These are phyloP conservation scores for Pristionchus mayeri DNA, from an alignment of 2,888 invertebrate species.

Conservation along the genomic window DNA sequence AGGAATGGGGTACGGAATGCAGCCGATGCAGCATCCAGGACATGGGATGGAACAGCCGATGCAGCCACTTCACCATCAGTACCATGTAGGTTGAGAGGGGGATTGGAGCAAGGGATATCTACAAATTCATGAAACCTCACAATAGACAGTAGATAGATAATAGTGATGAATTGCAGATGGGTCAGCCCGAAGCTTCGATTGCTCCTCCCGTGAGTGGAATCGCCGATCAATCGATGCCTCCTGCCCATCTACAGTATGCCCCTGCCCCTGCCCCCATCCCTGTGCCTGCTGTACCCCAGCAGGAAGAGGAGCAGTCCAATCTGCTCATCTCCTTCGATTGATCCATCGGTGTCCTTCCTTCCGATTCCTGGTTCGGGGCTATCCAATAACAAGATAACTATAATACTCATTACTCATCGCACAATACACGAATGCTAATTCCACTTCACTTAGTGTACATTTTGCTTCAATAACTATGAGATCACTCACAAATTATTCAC, in stretches of 20 bases:
- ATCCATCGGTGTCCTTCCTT: neutral
- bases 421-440: slow-evolving; percentile 22
- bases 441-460: slow-evolving; percentile 27
- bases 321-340: slow-evolving; percentile 35
- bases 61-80: neutral
- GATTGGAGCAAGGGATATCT: too few species aligned
- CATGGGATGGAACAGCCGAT: slow-evolving; percentile 1
- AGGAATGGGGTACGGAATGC: slow-evolving; percentile 24
- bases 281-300: neutral
- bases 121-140: too few species aligned
- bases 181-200: neutral
- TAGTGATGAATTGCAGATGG: slow-evolving; percentile 17
- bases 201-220: neutral
- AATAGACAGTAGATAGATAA: too few species aligned
- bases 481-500: slow-evolving; percentile 28
- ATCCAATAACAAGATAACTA: slow-evolving; percentile 35
- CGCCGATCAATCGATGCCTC: neutral
- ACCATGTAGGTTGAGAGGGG: neutral
- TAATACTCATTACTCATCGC: neutral
- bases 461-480: neutral
- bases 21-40: neutral
- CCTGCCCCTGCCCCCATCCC: too few species aligned
- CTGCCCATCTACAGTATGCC: neutral
- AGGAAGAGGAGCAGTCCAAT: slow-evolving; percentile 33
- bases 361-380: neutral